Conservation (phyloP, 2,113 vertebrate genomes). For the Albula goreensis region DNA sequence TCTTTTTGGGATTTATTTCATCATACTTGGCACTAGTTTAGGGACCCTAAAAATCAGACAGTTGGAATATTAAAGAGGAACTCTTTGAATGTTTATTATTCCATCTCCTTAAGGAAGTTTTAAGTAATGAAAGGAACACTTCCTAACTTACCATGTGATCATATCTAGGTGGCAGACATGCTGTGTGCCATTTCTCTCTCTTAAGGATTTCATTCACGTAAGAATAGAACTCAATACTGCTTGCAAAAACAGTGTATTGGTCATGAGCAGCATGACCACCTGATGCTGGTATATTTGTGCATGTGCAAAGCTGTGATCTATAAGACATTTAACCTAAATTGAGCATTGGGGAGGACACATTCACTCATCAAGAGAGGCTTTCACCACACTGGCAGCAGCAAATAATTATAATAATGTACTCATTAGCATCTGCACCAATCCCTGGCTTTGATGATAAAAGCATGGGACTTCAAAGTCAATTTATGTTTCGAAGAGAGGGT, state of each 20-base stretch:
- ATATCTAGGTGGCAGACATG: background rate
- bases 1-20: background rate
- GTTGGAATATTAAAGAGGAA: background rate
- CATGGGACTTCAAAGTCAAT: constrained; percentile 61
- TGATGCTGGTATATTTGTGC: background rate
- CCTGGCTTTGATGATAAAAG: constrained; percentile 74
- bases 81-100: background rate
- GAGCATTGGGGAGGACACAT: constrained; percentile 19
- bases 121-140: background rate
- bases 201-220: background rate
- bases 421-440: constrained; percentile 45
- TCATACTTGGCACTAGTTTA: background rate
- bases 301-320: background rate
- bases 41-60: background rate
- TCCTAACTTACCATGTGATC: background rate
- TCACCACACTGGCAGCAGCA: constrained; percentile 23
- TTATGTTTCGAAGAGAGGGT: constrained; percentile 45
- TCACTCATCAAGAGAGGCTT: constrained; percentile 23
- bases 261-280: background rate
- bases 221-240: background rate
- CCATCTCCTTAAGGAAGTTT: background rate
- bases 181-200: background rate
- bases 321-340: constrained; percentile 17
- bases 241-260: background rate
- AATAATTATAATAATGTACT: constrained; percentile 50